Conservation (phyloP, 1,140 invertebrate species). For the Drosophila carrolli region DNA sequence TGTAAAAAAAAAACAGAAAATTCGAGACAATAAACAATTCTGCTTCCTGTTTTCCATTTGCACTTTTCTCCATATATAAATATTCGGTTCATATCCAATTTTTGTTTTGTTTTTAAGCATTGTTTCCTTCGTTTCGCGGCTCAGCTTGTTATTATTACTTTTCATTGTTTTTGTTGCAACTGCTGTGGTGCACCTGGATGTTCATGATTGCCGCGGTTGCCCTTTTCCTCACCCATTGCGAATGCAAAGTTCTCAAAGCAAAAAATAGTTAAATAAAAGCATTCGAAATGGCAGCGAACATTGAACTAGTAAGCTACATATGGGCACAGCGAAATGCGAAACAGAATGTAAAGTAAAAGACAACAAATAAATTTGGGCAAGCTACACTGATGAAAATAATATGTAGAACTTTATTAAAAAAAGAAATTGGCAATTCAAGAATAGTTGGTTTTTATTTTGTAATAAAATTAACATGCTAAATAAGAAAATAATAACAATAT, state of each 20-base stretch:
- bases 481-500: background rate
- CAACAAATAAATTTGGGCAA: conserved; percentile 23
- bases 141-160: conserved; percentile 35
- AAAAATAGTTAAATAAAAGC: conserved; percentile 22
- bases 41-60: conserved; percentile 48
- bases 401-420: background rate
- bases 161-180: conserved; percentile 26
- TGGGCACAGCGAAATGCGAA: conserved; percentile 6
- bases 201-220: conserved; percentile 59
- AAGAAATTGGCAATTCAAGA: background rate
- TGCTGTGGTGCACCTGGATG: conserved; percentile 62
- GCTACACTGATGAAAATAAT: background rate
- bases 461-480: too few species aligned
- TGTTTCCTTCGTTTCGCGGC: conserved; percentile 21
- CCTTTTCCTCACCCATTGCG: conserved; percentile 1
- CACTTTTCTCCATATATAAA: conserved; percentile 32
- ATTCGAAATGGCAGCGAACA: conserved; percentile 21
- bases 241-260: conserved; percentile 17
- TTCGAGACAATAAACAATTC: conserved; percentile 48
- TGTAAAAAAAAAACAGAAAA: conserved; percentile 15
- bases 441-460: too few species aligned
- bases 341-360: conserved; percentile 20
- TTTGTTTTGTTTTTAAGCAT: conserved; percentile 16
- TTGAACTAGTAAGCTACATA: conserved; percentile 44
- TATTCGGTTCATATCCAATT: conserved; percentile 32